A percentile compares a stretch with the other conserved stretches of the same genome.
These are phyloP conservation scores for Imbricaverruca yamaguchii DNA, from an alignment of 2,888 invertebrate species.

Conservation along the genomic window DNA sequence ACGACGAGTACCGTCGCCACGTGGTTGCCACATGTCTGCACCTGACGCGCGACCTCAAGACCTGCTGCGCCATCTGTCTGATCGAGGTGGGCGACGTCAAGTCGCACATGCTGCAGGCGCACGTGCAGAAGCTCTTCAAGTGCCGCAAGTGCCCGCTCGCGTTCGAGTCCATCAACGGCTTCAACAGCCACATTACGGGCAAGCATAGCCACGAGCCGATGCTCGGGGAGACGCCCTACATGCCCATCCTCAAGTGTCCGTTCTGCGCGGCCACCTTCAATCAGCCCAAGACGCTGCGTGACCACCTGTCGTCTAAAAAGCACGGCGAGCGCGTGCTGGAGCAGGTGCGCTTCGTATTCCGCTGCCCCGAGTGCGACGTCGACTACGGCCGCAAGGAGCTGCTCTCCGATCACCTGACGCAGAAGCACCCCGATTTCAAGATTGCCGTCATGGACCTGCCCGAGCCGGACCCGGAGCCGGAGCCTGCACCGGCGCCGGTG, in stretches of 20 bases:
- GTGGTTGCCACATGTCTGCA: slow-evolving; percentile 7
- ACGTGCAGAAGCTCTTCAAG: slow-evolving; percentile 22
- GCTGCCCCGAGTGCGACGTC: slow-evolving; percentile 21
- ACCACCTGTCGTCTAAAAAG: slow-evolving; percentile 3
- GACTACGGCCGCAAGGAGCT: slow-evolving; percentile 22
- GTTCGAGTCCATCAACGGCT: slow-evolving; percentile 20
- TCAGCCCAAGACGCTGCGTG: slow-evolving; percentile 7
- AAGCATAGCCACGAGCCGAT: background rate
- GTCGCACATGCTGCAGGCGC: slow-evolving; percentile 22
- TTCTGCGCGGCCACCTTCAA: slow-evolving; percentile 20
- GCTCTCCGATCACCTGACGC: slow-evolving; percentile 3
- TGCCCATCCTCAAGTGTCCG: slow-evolving; percentile 21
- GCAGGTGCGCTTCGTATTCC: slow-evolving; percentile 18
- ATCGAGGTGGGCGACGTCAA: slow-evolving; percentile 21
- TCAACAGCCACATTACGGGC: slow-evolving; percentile 14
- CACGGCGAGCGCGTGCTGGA: background rate
- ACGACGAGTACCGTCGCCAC: slow-evolving; percentile 19
- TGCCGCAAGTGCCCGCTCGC: slow-evolving; percentile 21
- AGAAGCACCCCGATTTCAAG: slow-evolving; percentile 5
- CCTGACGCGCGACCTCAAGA: slow-evolving; percentile 19
- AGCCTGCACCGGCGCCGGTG: background rate
- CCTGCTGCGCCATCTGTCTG: slow-evolving; percentile 16
- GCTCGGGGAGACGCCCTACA: slow-evolving; percentile 11
- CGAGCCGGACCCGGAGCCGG: background rate
- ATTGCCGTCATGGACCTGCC: background rate